A percentile compares a stretch with the other conserved stretches of the same genome.
phyloP scores from a whole-genome alignment of 1,140 invertebrate genomes.

The Orchesella cincta region DNA sequence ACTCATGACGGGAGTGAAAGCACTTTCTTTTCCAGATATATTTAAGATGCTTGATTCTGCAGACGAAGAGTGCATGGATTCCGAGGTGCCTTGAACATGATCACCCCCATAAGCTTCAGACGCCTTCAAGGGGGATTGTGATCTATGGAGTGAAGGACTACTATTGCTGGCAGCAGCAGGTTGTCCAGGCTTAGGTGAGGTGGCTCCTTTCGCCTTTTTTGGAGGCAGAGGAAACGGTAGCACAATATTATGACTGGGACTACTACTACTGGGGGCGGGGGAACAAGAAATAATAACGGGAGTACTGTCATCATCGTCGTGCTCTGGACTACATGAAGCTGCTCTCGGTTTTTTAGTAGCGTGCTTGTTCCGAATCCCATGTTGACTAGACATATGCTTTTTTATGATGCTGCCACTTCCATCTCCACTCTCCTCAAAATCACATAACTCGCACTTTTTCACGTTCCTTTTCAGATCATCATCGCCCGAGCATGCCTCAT shows the following conservation, averaged over 20 bases:
- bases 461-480: background rate
- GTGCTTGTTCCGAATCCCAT: background rate
- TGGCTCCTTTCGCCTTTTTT: slow-evolving; percentile 2
- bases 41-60: background rate
- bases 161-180: background rate
- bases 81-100: background rate
- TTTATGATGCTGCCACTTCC: background rate
- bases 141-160: background rate
- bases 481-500: background rate
- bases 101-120: background rate
- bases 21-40: background rate
- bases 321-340: background rate
- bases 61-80: background rate
- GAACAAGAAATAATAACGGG: too few species aligned
- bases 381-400: background rate
- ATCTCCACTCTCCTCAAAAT: background rate
- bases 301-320: background rate
- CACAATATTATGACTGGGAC: background rate
- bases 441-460: slow-evolving; percentile 13
- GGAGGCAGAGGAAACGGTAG: background rate
- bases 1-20: background rate
- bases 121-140: slow-evolving; percentile 1
- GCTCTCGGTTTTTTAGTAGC: background rate
- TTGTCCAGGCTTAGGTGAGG: slow-evolving; percentile 1
- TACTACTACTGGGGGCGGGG: background rate